Conservation (phyloP, 1,140 invertebrate genomes). For the Halesus radiatus region DNA sequence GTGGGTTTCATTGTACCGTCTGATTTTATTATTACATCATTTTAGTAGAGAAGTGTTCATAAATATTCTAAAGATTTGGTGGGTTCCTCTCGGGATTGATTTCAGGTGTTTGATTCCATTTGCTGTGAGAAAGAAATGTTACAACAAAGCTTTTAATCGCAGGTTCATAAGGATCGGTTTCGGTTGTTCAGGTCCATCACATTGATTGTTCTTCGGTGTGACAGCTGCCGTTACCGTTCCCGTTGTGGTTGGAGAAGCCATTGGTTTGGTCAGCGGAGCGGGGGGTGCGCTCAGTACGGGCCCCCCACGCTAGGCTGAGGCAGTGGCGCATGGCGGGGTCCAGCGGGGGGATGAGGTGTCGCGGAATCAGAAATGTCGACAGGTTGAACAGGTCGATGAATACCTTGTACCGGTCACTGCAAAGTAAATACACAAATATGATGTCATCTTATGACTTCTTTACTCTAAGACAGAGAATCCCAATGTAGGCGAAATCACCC, state of each 20-base stretch:
- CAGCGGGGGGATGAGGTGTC: conserved; percentile 90
- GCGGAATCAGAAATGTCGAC: conserved; percentile 95
- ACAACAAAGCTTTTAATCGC: too few species aligned
- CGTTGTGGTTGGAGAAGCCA: conserved; percentile 57
- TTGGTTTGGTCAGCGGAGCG: conserved; percentile 49
- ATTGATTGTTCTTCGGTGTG: conserved; percentile 49
- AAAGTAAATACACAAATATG: conserved; percentile 59
- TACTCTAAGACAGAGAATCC: too few species aligned
- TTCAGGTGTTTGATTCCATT: too few species aligned
- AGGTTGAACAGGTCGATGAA: conserved; percentile 98
- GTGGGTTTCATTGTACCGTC: too few species aligned
- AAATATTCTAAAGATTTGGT: too few species aligned
- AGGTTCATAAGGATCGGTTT: too few species aligned
- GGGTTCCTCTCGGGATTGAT: too few species aligned
- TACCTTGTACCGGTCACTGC: conserved; percentile 97
- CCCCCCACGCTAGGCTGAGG: conserved; percentile 67
- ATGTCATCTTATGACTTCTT: too few species aligned
- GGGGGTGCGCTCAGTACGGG: conserved; percentile 29
- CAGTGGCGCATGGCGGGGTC: conserved; percentile 76
- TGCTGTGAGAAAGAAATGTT: too few species aligned
- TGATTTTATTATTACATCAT: too few species aligned
- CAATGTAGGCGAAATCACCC: too few species aligned
- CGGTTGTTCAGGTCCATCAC: conserved; percentile 23
- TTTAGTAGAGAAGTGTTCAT: too few species aligned
- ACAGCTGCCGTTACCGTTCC: conserved; percentile 55